Evolutionary conservation across 2,888 invertebrate species (phyloP).

Genomic region (Plutella xylostella): DNA sequence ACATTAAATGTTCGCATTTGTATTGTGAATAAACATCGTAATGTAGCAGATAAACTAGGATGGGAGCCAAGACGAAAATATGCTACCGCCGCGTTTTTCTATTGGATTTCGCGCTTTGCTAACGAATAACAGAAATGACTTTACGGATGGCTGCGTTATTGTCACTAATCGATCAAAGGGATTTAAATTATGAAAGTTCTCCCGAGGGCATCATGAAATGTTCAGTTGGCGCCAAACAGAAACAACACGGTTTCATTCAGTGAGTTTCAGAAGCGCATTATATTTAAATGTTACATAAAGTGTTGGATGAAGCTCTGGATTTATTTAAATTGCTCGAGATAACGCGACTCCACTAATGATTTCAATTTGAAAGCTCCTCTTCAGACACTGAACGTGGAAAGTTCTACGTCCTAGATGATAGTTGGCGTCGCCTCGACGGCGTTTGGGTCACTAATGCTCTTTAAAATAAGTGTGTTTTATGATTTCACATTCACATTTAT

Average conservation of each 20-base stretch:
- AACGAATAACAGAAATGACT: conserved; percentile 51
- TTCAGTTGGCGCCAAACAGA: background rate
- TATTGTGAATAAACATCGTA: conserved; percentile 71
- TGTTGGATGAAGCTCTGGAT: background rate
- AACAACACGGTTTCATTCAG: background rate
- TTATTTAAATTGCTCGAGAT: conserved; percentile 1
- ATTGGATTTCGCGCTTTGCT: conserved; percentile 65
- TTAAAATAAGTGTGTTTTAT: background rate
- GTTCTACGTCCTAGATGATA: too few relatives aligned
- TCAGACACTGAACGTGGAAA: too few relatives aligned
- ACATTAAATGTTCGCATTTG: conserved; percentile 64
- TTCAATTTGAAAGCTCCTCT: background rate
- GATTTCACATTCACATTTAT: background rate
- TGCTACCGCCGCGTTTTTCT: conserved; percentile 68
- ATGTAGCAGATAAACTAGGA: conserved; percentile 71
- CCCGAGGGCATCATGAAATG: background rate
- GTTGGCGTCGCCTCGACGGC: background rate
- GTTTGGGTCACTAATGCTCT: background rate
- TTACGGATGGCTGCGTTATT: conserved; percentile 5
- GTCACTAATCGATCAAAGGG: background rate
- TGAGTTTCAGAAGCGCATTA: background rate
- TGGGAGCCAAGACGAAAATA: conserved; percentile 71
- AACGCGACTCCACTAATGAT: background rate
- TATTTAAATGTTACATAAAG: background rate
- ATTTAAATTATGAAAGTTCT: too few relatives aligned